Evolutionary conservation across 2,888 invertebrate species (phyloP).

Genomic region (Entomobrya multifasciata): DNA sequence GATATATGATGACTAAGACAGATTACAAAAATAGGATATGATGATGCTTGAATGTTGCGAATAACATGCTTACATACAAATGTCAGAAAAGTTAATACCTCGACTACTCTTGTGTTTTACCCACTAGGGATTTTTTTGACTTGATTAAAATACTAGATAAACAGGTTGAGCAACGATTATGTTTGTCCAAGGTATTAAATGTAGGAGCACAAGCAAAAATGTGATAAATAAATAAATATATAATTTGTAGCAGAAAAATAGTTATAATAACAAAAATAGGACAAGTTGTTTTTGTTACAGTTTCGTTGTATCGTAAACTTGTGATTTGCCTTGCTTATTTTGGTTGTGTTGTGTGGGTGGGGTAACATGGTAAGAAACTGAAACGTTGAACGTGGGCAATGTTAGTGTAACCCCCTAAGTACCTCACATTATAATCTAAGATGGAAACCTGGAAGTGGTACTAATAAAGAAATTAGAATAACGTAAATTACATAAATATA

Average conservation of each 20-base stretch:
- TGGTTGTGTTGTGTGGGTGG: neutral
- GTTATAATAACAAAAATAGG: too few species aligned
- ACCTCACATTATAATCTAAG: too few species aligned
- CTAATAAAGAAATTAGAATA: too few species aligned
- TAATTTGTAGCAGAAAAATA: neutral
- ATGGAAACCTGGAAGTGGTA: too few species aligned
- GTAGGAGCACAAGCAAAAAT: neutral
- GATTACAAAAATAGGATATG: slow-evolving; percentile 38
- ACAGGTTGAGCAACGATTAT: slow-evolving; percentile 62
- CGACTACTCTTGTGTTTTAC: slow-evolving; percentile 24
- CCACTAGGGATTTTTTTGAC: slow-evolving; percentile 50
- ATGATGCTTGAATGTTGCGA: slow-evolving; percentile 31
- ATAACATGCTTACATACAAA: neutral
- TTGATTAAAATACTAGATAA: slow-evolving; percentile 67
- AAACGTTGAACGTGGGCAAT: too few species aligned
- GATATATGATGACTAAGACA: slow-evolving; percentile 52
- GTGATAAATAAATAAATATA: neutral
- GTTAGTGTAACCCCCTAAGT: too few species aligned
- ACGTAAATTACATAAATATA: too few species aligned
- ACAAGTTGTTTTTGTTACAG: neutral
- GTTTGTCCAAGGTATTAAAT: neutral
- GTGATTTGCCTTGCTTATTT: neutral
- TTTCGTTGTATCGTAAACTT: neutral
- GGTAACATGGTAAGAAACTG: too few species aligned
- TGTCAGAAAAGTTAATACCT: slow-evolving; percentile 58